A percentile compares a stretch with the other conserved stretches of the same genome.
Evolutionary conservation across 2,888 invertebrate species (phyloP).

Genomic region (Adelphocoris suturalis): DNA sequence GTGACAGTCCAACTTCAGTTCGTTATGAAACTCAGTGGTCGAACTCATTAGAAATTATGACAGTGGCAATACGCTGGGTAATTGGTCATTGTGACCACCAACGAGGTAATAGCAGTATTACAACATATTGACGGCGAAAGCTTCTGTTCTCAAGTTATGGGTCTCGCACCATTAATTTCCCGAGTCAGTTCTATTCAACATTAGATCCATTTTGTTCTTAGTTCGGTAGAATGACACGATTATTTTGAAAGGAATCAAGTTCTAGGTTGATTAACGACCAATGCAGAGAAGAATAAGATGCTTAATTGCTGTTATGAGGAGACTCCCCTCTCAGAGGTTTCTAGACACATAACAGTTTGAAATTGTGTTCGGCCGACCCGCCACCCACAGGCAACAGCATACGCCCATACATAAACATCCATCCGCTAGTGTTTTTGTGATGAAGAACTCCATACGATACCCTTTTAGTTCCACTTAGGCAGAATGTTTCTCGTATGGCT

Average conservation of each 20-base stretch:
- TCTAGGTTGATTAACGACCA: not conserved
- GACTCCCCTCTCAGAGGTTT: not conserved
- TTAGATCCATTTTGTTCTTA: no score
- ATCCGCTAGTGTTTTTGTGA: not conserved
- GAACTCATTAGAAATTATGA: no score
- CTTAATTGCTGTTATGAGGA: slow-evolving; percentile 32
- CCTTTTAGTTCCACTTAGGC: not conserved
- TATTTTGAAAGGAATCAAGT: not conserved
- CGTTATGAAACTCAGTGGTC: no score
- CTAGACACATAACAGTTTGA: not conserved
- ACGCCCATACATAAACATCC: slow-evolving; percentile 17
- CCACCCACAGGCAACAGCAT: slow-evolving; percentile 8
- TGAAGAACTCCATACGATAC: not conserved
- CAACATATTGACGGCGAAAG: no score
- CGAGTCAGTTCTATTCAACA: no score
- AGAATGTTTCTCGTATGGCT: not conserved
- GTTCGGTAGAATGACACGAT: no score
- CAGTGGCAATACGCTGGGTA: no score
- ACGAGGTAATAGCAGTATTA: no score
- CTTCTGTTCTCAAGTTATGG: no score
- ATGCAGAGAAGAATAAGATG: not conserved
- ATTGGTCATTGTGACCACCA: no score
- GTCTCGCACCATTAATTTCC: no score
- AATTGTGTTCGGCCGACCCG: not conserved
- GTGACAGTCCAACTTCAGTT: no score